Conservation (phyloP, 2,888 invertebrate genomes). For the Boloria euphrosyne region DNA sequence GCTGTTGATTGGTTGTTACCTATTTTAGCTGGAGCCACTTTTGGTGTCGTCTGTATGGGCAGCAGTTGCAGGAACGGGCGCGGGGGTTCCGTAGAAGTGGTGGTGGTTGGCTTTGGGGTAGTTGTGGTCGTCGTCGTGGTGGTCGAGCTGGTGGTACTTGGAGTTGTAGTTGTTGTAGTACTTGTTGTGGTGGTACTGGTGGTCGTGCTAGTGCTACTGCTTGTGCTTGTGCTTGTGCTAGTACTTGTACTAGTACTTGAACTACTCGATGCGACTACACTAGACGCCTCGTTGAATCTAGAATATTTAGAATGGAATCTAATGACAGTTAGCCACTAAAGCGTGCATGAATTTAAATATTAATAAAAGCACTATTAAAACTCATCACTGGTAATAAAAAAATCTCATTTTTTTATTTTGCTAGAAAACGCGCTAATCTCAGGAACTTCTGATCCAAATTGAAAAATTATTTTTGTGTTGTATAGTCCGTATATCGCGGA, state of each 20-base stretch:
- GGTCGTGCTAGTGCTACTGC: conserved; percentile 56
- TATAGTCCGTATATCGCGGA: too few species aligned
- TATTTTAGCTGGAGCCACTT: conserved; percentile 55
- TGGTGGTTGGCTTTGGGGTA: conserved; percentile 57
- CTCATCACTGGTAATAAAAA: not conserved
- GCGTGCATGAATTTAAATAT: conserved; percentile 7
- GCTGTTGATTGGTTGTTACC: conserved; percentile 47
- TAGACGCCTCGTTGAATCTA: conserved; percentile 56
- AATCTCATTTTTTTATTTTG: not conserved
- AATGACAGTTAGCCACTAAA: conserved; percentile 34
- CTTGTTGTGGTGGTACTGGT: conserved; percentile 44
- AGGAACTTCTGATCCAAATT: too few species aligned
- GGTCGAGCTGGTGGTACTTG: conserved; percentile 70
- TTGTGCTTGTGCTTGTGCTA: conserved; percentile 49
- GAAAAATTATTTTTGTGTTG: too few species aligned
- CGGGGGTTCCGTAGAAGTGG: conserved; percentile 53
- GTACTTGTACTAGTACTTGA: conserved; percentile 57
- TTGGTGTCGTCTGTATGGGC: conserved; percentile 64
- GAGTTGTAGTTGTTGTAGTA: conserved; percentile 62
- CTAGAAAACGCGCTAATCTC: too few species aligned
- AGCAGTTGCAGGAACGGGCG: conserved; percentile 71
- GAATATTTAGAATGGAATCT: conserved; percentile 36
- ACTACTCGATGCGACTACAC: conserved; percentile 57
- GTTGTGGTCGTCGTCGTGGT: conserved; percentile 59
- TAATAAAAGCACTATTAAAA: not conserved